phyloP scores from a whole-genome alignment of 2,113 vertebrate genomes.

The Lates calcarifer region DNA sequence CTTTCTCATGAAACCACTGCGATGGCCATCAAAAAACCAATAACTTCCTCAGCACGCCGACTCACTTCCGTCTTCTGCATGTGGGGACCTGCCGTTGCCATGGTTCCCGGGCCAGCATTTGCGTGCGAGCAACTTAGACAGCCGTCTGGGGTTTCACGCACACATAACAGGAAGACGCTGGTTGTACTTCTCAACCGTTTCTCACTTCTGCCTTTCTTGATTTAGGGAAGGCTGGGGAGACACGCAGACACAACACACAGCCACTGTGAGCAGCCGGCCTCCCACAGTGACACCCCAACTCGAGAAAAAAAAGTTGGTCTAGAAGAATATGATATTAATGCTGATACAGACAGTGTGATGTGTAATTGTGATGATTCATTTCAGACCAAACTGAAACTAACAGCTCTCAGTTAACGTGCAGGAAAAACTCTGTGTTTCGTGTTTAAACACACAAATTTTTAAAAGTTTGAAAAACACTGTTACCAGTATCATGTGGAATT shows the following conservation, averaged over 20 bases:
- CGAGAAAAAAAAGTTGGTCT: conserved; percentile 1
- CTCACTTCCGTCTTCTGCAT: conserved; percentile 89
- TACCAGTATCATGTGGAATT: not conserved
- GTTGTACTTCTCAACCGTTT: conserved; percentile 85
- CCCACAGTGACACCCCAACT: conserved; percentile 3
- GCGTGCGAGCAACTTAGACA: conserved; percentile 86
- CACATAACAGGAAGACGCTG: conserved; percentile 83
- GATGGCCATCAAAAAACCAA: conserved; percentile 86
- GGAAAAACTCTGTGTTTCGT: not conserved
- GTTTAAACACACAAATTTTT: not conserved
- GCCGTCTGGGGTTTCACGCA: conserved; percentile 81
- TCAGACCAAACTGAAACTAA: conserved; percentile 67
- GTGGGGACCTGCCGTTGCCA: conserved; percentile 79
- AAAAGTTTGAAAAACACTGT: not conserved
- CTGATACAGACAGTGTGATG: conserved; percentile 47
- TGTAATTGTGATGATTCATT: conserved; percentile 58
- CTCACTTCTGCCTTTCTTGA: conserved; percentile 88
- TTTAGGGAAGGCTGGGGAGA: conserved; percentile 76
- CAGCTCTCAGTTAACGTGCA: not conserved
- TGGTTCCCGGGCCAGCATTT: conserved; percentile 75
- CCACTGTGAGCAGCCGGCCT: not conserved
- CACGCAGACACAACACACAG: conserved; percentile 65
- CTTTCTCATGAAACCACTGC: conserved; percentile 81
- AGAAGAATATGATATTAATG: conserved; percentile 21
- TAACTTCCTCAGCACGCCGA: conserved; percentile 87